Base-by-base conservation (phyloP, 2,113 vertebrate genomes). In the Sander lucioperca region DNA sequence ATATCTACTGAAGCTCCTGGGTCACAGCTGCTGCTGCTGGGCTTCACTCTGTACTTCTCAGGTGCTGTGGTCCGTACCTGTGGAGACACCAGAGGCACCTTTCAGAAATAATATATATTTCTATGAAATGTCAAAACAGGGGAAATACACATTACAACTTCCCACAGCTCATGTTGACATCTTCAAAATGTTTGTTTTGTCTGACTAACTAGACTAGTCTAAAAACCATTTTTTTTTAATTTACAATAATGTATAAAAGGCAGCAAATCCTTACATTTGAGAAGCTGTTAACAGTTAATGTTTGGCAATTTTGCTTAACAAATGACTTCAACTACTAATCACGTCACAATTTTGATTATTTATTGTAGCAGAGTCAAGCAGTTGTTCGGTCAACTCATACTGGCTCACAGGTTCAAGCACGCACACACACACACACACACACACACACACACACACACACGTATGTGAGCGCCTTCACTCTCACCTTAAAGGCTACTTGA, bases 41-140 rank as follows among this genome's bases (percentile, higher is more conserved):
- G 98, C 89, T 99, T 99, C 79, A 99, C 98, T 74, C 98, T 92
- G 92, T 99, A 99, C 87, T 99, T 99, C 88, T 99, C 98, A 19
- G 98, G 98, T 27, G 98, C 98, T 14, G 98, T 99, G 77, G 98
- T 99, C 90, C 97, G 96, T 16, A 99, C 98, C 98, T 99, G 90
- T 56, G 45, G 30, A 88, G 78, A 79, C 1, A 27, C 27, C 15
- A 57, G 9, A 39, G 21, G 4, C n/a, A 48, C 18, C 19, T 15
- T 71, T 13, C 65, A 45, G 43, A 25, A 70, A 39, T 23, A 2
- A 19, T 25, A 19, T 25, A 19, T 25, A 25, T 58, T 25, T 11
- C 19, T 15, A 47, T 33, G 25, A 62, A 36, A 74, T 3, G 19
- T 53, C 27, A 18, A 8, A 33, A 30, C 57, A 48, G 1, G 27